Evolutionary conservation across 2,888 invertebrate species (phyloP), one percentile per base, ranked within the genome.

Genomic region (Parelbella ahira): DNA sequence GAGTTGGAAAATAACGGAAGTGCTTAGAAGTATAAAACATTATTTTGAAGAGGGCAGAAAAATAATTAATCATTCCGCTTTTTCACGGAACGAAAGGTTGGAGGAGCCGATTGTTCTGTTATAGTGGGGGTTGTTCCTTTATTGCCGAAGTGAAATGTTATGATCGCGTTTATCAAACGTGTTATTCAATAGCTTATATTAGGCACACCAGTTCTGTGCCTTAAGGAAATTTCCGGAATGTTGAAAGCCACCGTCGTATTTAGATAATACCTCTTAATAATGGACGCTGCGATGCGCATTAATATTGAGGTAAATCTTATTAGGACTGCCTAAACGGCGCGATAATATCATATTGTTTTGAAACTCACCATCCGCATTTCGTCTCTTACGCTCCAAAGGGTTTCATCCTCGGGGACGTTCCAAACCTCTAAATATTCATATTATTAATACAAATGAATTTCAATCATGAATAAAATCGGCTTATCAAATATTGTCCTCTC

Each of bases 261-360:
- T 69, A 75, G 76, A 79, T 78, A 81, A 83, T 82, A 73, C 79
- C 72, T 66, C 62, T 58, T 68, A 80, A 86, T 84, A 86, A 84
- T 82, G 71, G 86, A 82, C 66, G 74, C 82, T 64, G 56, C 78
- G 82, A 79, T 78, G 84, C 82, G 82, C 75, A 80, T 84, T 82
- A 84, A 84, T 83, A 84, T 81, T 84, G 77, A 84, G 73, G 82
- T 75, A 84, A 86, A 87, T 87, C 86, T 86, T 87, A 86, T 86
- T 87, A 87, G 82, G 76, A 73, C 77, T 76, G 78, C 70, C 76
- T 82, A 82, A 83, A 83, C 75, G 73, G 76, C 60, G 76, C 75
- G 86, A 86, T 86, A 83, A 86, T 81, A 86, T 86, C 86, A 72
- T 75, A 84, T 87, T 87, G 86, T 86, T 86, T 82, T 72, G 81